Percentiles rank a stretch among this genome's conserved stretches.
Evolutionary conservation across 2,113 vertebrate species (phyloP).

Genomic region (Pheucticus melanocephalus): DNA sequence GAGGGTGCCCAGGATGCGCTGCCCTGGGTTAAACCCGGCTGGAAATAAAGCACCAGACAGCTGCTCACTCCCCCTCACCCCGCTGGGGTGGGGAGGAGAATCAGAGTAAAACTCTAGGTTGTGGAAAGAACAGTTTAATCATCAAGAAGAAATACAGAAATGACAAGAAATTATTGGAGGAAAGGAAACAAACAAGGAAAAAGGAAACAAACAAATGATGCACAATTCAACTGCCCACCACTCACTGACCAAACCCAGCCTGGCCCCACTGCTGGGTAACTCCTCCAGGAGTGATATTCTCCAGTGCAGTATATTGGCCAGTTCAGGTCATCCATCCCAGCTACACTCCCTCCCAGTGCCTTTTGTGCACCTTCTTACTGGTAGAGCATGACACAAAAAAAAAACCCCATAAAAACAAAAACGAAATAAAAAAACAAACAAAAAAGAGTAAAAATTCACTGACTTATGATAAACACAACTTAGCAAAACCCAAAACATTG

Average conservation of each 20-base stretch:
- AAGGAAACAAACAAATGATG: background rate
- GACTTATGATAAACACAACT: background rate
- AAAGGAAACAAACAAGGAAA: too few species aligned
- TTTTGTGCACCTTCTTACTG: background rate
- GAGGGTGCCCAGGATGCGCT: accelerated
- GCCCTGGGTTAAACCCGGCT: background rate
- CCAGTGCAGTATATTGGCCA: background rate
- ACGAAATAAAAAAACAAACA: background rate
- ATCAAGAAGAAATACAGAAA: background rate
- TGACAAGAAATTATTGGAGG: background rate
- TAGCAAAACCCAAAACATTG: background rate
- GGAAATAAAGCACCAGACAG: background rate
- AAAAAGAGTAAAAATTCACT: too few species aligned
- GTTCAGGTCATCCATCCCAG: background rate
- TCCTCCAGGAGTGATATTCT: too few species aligned
- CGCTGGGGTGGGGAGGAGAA: background rate
- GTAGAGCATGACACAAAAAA: background rate
- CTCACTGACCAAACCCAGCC: background rate
- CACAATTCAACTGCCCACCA: background rate
- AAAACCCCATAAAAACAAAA: background rate
- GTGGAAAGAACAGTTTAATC: background rate
- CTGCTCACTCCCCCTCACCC: background rate
- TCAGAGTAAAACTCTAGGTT: background rate
- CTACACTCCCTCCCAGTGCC: background rate
- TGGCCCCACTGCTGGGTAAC: background rate